phyloP scores from a whole-genome alignment of 2,888 invertebrate genomes.

The Tolmerus cingulatus region DNA sequence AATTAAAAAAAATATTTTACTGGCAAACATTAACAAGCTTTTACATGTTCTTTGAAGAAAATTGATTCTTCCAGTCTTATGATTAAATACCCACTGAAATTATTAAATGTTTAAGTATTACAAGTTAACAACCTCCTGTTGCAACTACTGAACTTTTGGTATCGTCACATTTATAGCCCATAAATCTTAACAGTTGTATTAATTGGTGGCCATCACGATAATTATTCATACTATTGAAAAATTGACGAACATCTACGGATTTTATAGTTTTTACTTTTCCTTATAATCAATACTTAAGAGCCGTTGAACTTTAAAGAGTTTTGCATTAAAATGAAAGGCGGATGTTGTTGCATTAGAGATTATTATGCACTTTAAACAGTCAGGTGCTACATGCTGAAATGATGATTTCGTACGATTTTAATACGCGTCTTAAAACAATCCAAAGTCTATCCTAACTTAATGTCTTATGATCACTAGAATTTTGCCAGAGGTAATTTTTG shows the following conservation, averaged over 20 bases:
- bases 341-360: background rate
- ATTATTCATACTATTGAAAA: background rate
- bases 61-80: no score
- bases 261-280: background rate
- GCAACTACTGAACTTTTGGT: background rate
- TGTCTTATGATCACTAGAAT: no score
- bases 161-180: background rate
- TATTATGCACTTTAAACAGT: no score
- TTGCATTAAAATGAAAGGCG: background rate
- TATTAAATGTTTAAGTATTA: background rate
- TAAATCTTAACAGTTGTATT: background rate
- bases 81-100: background rate
- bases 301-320: background rate
- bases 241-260: background rate
- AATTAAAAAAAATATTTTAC: no score
- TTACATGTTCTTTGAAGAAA: no score
- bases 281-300: background rate
- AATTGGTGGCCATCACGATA: background rate
- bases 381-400: background rate
- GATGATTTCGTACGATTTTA: background rate
- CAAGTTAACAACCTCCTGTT: background rate
- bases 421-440: background rate
- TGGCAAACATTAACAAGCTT: no score
- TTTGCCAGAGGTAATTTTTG: background rate
- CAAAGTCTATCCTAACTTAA: background rate